Conservation (phyloP, 2,113 vertebrate species). For the Salvelinus namaycush region DNA sequence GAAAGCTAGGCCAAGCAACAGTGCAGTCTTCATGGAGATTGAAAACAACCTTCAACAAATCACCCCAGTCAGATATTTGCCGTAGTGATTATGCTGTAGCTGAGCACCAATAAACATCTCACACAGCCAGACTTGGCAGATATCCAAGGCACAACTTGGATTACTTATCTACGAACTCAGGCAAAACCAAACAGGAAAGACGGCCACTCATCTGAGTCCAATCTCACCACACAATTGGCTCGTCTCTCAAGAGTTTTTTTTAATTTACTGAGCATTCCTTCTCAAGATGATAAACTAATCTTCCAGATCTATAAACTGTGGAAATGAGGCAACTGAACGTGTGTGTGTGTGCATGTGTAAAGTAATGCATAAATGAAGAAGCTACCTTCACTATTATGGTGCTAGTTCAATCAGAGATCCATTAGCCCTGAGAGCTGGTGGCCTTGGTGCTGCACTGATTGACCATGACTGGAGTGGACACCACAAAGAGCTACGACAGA, state of each 20-base stretch:
- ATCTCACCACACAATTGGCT: background rate
- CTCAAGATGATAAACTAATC: background rate
- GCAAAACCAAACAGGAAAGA: conserved; percentile 2
- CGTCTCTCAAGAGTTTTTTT: background rate
- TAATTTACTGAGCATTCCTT: background rate
- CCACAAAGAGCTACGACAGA: too few species aligned
- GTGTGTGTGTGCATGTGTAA: too few species aligned
- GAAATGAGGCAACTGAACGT: background rate
- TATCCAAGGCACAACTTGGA: background rate
- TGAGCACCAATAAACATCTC: background rate
- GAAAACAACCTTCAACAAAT: background rate
- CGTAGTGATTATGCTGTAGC: background rate
- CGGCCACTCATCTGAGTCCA: background rate
- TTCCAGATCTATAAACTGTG: background rate
- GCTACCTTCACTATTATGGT: background rate
- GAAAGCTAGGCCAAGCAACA: background rate
- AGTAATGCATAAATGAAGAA: too few species aligned
- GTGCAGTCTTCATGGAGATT: background rate
- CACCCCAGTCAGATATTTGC: background rate
- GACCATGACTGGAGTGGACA: too few species aligned
- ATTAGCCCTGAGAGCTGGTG: too few species aligned
- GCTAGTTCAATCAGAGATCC: background rate
- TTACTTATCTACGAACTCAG: background rate
- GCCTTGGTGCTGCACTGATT: too few species aligned
- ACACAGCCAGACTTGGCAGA: background rate